Evolutionary conservation across 2,888 invertebrate genomes (phyloP).

Genomic region (Coenonympha arcania): DNA sequence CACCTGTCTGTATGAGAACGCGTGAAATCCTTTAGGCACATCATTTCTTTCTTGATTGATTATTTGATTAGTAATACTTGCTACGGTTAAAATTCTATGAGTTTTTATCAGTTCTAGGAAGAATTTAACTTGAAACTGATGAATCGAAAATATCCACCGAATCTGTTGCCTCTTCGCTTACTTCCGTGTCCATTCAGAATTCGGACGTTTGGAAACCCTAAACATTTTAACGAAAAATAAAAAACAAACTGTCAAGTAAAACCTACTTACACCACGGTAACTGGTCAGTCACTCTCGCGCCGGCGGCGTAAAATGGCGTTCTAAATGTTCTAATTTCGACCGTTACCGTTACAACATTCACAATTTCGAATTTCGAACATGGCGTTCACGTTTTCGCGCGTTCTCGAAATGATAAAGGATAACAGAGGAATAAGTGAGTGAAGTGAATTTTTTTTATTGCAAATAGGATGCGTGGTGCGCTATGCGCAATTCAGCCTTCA

Average conservation of each 20-base stretch:
- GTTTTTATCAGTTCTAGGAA: no score
- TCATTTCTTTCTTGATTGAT: no score
- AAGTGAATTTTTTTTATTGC: conserved; percentile 12
- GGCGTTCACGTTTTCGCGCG: conserved; percentile 23
- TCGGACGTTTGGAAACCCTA: conserved; percentile 18
- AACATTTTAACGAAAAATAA: conserved; percentile 24
- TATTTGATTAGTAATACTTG: no score
- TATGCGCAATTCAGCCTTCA: conserved; percentile 7
- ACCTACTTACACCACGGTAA: conserved; percentile 20
- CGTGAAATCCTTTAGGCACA: no score
- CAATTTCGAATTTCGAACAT: conserved; percentile 24
- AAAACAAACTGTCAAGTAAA: conserved; percentile 25
- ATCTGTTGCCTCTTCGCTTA: not conserved
- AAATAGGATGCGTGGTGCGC: not conserved
- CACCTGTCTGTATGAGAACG: no score
- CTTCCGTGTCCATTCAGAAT: conserved; percentile 4
- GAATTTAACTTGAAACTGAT: no score
- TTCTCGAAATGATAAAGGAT: conserved; percentile 23
- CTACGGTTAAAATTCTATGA: no score
- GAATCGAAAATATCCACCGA: no score
- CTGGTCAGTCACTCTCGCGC: conserved; percentile 32
- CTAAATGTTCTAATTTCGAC: conserved; percentile 22
- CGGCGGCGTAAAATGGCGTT: conserved; percentile 28
- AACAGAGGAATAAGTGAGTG: conserved; percentile 27
- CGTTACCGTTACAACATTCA: conserved; percentile 14